These are phyloP conservation scores for Podargus strigoides DNA, from an alignment of 2,797 vertebrate species.

Conservation along the genomic window DNA sequence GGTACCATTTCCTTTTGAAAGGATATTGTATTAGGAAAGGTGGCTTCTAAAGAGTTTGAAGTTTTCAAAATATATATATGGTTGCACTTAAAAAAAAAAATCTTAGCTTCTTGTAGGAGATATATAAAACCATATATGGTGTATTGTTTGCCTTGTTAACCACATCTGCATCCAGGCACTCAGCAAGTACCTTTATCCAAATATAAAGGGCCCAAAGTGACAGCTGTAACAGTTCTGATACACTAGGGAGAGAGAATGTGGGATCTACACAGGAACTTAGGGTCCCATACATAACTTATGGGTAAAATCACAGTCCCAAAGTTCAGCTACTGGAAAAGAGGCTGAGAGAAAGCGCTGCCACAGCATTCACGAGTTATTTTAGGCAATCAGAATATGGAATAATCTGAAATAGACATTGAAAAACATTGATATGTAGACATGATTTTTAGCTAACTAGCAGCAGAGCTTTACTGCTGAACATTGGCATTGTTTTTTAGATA, in stretches of 20 bases:
- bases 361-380: background rate
- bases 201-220: background rate
- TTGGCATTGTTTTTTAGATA: background rate
- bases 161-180: background rate
- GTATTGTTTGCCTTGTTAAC: background rate
- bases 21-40: background rate
- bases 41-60: background rate
- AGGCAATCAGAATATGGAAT: background rate
- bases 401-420: background rate
- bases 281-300: background rate
- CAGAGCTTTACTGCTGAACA: background rate
- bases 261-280: fast-evolving
- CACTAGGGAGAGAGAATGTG: background rate
- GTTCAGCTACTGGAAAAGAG: background rate
- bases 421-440: background rate
- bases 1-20: background rate
- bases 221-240: background rate
- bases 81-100: background rate
- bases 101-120: background rate
- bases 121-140: background rate
- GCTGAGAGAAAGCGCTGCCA: background rate
- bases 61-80: background rate
- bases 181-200: background rate
- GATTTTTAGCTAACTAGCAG: background rate
- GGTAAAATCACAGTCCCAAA: background rate